These are phyloP conservation scores for Lithophane semibrunnea DNA, from an alignment of 2,888 invertebrate genomes.

Conservation along the genomic window DNA sequence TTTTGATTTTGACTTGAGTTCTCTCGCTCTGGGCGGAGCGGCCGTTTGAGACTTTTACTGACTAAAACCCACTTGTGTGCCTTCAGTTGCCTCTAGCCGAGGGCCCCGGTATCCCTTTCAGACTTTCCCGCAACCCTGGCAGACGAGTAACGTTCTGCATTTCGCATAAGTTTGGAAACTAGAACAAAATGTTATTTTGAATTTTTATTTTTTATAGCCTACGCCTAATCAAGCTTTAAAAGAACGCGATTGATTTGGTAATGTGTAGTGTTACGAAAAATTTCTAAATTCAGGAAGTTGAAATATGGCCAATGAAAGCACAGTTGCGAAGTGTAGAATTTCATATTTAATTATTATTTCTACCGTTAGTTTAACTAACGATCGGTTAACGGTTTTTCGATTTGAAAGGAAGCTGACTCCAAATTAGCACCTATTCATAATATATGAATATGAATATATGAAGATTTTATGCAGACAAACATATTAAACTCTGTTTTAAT, in stretches of 20 bases:
- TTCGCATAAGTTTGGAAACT: slow-evolving; percentile 1
- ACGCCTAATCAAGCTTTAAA: not conserved
- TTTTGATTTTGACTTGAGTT: too few species aligned
- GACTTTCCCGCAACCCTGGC: too few species aligned
- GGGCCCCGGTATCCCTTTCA: too few species aligned
- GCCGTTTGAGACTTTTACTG: too few species aligned
- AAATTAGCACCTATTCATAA: slow-evolving; percentile 4
- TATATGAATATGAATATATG: not conserved
- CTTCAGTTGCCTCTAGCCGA: too few species aligned
- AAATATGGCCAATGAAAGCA: slow-evolving; percentile 1
- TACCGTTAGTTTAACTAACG: slow-evolving; percentile 19
- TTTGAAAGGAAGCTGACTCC: slow-evolving; percentile 5
- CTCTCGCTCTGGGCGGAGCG: too few species aligned
- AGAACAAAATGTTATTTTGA: not conserved
- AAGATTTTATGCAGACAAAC: slow-evolving; percentile 8
- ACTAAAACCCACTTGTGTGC: too few species aligned
- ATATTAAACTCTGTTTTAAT: slow-evolving; percentile 4
- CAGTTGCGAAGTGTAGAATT: slow-evolving; percentile 13
- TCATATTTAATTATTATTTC: slow-evolving; percentile 23
- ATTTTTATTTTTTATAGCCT: not conserved
- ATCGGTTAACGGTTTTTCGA: slow-evolving; percentile 18
- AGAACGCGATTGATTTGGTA: not conserved
- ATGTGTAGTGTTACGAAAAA: slow-evolving; percentile 1
- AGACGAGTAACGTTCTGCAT: slow-evolving; percentile 16
- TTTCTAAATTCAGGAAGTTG: slow-evolving; percentile 7